Percentiles rank a stretch among this genome's conserved stretches.
These are phyloP conservation scores for Ophion slaviceki DNA, from an alignment of 2,888 invertebrate genomes.

Conservation along the genomic window DNA sequence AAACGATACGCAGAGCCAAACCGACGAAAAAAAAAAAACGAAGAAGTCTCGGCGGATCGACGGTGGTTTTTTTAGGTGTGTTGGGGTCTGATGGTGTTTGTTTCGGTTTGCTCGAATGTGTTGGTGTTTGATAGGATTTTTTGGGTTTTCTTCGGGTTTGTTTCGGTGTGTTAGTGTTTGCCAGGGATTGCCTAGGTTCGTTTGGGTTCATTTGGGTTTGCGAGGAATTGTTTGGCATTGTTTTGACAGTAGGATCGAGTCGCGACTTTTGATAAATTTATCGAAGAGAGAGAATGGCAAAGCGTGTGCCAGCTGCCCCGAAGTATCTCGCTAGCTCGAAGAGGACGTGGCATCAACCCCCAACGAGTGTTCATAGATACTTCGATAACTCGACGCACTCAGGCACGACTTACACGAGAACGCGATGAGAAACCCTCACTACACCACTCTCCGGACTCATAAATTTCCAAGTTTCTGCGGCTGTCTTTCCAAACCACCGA, in stretches of 20 bases:
- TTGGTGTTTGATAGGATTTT: no score
- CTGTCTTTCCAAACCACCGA: constrained; percentile 74
- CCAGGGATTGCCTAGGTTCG: no score
- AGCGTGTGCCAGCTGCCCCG: neutral
- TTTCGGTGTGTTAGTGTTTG: no score
- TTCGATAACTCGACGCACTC: constrained; percentile 28
- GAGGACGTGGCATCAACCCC: no score
- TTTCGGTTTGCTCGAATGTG: no score
- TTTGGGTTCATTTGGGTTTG: no score
- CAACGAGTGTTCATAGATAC: no score
- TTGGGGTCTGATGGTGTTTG: no score
- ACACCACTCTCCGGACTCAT: constrained; percentile 66
- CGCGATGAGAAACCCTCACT: constrained; percentile 73
- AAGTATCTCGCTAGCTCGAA: no score
- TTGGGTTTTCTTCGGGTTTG: no score
- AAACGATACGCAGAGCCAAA: constrained; percentile 15
- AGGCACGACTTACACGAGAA: neutral
- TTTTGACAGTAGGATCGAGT: no score
- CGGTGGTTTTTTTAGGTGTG: neutral
- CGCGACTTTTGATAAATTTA: neutral
- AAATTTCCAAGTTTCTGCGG: constrained; percentile 79
- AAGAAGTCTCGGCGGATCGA: neutral
- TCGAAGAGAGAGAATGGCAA: neutral
- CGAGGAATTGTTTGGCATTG: no score
- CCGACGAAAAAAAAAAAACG: neutral